phyloP scores from a whole-genome alignment of 2,888 invertebrate species.

The Chaitophorus viminalis region DNA sequence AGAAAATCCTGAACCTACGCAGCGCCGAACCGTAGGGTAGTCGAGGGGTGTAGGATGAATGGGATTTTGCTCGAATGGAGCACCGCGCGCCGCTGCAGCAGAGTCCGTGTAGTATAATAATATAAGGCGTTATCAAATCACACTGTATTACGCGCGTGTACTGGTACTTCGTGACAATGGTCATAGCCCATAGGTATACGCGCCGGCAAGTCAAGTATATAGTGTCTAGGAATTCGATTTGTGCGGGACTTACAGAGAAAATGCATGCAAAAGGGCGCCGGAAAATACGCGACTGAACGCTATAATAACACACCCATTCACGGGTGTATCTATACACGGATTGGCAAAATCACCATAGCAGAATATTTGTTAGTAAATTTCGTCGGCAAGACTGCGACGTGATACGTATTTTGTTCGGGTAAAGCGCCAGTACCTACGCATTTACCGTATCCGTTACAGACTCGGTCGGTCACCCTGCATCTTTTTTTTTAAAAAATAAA shows the following conservation, averaged over 20 bases:
- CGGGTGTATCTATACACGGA: not conserved
- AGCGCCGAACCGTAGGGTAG: not conserved
- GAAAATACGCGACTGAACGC: not conserved
- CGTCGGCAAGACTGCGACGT: not conserved
- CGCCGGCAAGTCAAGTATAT: not conserved
- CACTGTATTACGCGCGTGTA: not conserved
- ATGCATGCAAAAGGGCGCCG: not conserved
- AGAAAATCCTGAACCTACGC: not conserved
- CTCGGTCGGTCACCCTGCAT: too few species aligned
- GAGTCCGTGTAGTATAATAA: not conserved
- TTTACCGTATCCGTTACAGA: too few species aligned
- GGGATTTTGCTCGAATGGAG: conserved; percentile 13
- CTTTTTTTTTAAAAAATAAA: too few species aligned
- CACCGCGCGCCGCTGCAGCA: not conserved
- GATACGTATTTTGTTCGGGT: not conserved
- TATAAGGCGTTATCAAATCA: not conserved
- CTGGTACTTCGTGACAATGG: not conserved
- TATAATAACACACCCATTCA: not conserved
- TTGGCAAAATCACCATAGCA: not conserved
- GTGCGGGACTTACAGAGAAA: not conserved
- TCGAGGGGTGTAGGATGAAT: not conserved
- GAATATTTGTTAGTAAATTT: not conserved
- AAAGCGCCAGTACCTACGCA: too few species aligned
- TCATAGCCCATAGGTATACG: not conserved
- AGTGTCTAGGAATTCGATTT: not conserved